Percentiles rank a stretch among this genome's conserved stretches.
These are phyloP conservation scores for Campylomormyrus numenius DNA, from an alignment of 2,113 vertebrate genomes.

Conservation along the genomic window DNA sequence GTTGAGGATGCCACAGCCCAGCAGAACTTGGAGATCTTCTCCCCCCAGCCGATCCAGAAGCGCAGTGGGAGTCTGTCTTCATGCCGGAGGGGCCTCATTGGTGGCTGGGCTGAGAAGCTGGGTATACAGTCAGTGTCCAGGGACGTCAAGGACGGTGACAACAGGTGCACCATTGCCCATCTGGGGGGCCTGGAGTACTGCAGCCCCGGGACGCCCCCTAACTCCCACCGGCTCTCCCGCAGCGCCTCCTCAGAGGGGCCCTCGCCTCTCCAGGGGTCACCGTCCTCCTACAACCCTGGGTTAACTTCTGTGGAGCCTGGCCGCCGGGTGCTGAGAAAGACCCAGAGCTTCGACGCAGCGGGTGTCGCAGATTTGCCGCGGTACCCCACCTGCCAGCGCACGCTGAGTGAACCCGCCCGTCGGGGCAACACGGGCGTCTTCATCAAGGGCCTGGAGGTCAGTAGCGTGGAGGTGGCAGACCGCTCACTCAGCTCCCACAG, in stretches of 20 bases:
- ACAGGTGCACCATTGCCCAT: not conserved
- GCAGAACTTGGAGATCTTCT: conserved; percentile 37
- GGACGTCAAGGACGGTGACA: conserved; percentile 11
- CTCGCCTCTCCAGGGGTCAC: conserved; percentile 31
- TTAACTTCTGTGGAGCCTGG: conserved; percentile 29
- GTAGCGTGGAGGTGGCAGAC: conserved; percentile 58
- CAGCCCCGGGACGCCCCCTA: conserved; percentile 29
- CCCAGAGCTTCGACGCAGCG: conserved; percentile 67
- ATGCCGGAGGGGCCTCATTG: conserved; percentile 34
- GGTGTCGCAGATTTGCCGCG: conserved; percentile 48
- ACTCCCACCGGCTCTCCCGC: conserved; percentile 35
- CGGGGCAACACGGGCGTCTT: conserved; percentile 62
- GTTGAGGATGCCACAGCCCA: conserved; percentile 14
- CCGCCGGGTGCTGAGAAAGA: conserved; percentile 59
- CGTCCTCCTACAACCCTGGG: conserved; percentile 34
- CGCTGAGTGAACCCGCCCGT: conserved; percentile 52
- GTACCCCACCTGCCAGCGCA: conserved; percentile 55
- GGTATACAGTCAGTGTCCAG: conserved; percentile 6
- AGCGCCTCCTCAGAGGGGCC: conserved; percentile 43
- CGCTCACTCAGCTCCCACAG: conserved; percentile 38
- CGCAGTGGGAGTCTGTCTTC: conserved; percentile 37
- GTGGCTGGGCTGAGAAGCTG: conserved; percentile 42
- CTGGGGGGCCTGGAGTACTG: conserved; percentile 28
- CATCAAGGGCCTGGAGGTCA: conserved; percentile 69
- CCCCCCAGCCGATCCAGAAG: conserved; percentile 36